Evolutionary conservation across 1,140 invertebrate species (phyloP), one percentile per base, ranked within the genome.

Genomic region (Micrasema minimum): DNA sequence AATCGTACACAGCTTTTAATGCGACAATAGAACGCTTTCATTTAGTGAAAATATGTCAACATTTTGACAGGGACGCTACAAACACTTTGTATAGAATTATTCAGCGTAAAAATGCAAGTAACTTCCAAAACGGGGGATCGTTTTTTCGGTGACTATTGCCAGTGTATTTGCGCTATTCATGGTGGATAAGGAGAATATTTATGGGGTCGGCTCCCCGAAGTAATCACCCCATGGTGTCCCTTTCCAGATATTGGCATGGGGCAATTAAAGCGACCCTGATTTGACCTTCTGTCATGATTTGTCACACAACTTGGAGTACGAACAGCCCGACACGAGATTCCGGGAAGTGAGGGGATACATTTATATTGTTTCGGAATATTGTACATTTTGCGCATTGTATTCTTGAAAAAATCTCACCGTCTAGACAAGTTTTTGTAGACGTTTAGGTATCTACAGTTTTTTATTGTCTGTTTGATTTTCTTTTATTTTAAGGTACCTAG

Each of bases 251-350:
- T 67, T 66, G 64, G 70, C 70, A 67, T 61, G 53, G 57, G 65
- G 57, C 70, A 72, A 75, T 75, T 75, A 75, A 75, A 75, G 55
- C 71, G 66, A 75, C 74, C 74, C 74, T 70, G 74, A 75, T 72
- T 72, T 72, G 74, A 75, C 74, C 74, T 75, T 72, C 74, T 75
- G 74, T 75, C 74, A 72, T 72, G 70, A 75, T 75, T 75, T 75
- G 74, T 75, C 70, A 71, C 69, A 69, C 69, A 69, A 75, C 46
- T 72, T 75, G 23, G 23, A 55, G 59, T 67, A 38, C 51, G 23
- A 38, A 46, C 46, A 22, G 53, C 61, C 61, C 26, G 55, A 71
- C 59, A 51, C 4, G 14, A 31, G 51, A 55, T 26, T 55, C 46
- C 46, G 20, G 16, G 16, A 18, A 11, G 20, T 48, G 16, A 20